Percentiles rank a stretch among this genome's conserved stretches.
Conservation (phyloP, 2,888 invertebrate genomes). For the Miltochrista miniata region DNA sequence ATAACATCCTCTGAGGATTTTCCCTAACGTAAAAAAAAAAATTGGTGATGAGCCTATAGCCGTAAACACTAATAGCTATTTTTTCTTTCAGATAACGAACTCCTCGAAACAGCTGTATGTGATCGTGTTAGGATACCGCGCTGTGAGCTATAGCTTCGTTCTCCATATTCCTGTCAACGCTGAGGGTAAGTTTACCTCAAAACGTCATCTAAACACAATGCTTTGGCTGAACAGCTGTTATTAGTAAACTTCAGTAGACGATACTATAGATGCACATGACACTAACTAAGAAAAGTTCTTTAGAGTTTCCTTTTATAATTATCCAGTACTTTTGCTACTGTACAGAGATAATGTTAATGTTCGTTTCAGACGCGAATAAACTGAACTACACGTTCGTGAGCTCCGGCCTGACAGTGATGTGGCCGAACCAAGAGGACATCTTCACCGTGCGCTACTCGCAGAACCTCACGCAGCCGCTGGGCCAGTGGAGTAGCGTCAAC, state of each 20-base stretch:
- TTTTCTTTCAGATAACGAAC: neutral
- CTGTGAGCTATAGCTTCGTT: neutral
- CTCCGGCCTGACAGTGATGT: neutral
- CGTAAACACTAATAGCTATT: no score
- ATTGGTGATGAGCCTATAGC: no score
- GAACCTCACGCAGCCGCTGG: conserved; percentile 69
- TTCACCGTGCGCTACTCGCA: conserved; percentile 76
- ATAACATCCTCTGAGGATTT: no score
- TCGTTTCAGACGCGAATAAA: neutral
- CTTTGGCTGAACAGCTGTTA: no score
- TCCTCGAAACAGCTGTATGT: neutral
- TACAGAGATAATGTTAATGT: no score
- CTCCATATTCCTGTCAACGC: neutral
- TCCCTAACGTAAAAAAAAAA: no score
- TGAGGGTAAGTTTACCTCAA: neutral
- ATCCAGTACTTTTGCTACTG: no score
- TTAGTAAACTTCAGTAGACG: no score
- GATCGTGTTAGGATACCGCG: neutral
- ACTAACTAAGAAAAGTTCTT: no score
- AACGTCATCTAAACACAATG: no score
- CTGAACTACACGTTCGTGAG: neutral
- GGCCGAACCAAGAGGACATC: conserved; percentile 51
- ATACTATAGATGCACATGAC: no score
- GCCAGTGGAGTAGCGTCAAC: conserved; percentile 68
- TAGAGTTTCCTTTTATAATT: no score